phyloP scores from a whole-genome alignment of 1,140 invertebrate genomes.

The Polypedilum vanderplanki region DNA sequence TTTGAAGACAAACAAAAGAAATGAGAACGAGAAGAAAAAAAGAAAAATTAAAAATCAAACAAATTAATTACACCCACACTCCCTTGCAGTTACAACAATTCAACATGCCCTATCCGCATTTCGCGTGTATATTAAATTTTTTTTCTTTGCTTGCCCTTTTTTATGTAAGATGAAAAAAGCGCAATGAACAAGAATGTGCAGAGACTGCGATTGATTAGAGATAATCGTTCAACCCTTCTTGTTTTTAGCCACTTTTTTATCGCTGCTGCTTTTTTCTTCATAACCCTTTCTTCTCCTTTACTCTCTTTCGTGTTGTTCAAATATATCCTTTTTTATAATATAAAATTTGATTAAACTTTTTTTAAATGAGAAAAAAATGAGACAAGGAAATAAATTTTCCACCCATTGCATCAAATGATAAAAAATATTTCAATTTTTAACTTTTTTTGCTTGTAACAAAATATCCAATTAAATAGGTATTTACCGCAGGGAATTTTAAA shows the following conservation, averaged over 20 bases:
- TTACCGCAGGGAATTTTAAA: slow-evolving; percentile 2
- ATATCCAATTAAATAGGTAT: background rate
- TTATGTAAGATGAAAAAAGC: slow-evolving; percentile 4
- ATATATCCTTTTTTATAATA: no score
- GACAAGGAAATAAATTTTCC: background rate
- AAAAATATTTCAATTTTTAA: background rate
- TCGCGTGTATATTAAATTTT: background rate
- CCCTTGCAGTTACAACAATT: background rate
- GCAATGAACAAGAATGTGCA: slow-evolving; percentile 24
- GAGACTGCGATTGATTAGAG: slow-evolving; percentile 24
- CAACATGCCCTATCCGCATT: background rate
- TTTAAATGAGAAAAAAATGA: background rate
- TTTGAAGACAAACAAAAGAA: slow-evolving; percentile 26
- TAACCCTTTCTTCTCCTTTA: no score
- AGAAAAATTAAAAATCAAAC: slow-evolving; percentile 28
- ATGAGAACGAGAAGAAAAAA: background rate
- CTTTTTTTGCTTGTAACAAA: background rate
- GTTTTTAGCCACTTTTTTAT: background rate
- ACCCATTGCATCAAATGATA: background rate
- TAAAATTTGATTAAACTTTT: background rate
- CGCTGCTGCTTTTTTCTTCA: background rate
- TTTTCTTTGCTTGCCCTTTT: background rate
- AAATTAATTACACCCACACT: slow-evolving; percentile 27
- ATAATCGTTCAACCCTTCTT: slow-evolving; percentile 1
- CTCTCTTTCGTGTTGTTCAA: no score